Evolutionary conservation across 2,797 vertebrate species (phyloP).

Genomic region (Lophius americanus): DNA sequence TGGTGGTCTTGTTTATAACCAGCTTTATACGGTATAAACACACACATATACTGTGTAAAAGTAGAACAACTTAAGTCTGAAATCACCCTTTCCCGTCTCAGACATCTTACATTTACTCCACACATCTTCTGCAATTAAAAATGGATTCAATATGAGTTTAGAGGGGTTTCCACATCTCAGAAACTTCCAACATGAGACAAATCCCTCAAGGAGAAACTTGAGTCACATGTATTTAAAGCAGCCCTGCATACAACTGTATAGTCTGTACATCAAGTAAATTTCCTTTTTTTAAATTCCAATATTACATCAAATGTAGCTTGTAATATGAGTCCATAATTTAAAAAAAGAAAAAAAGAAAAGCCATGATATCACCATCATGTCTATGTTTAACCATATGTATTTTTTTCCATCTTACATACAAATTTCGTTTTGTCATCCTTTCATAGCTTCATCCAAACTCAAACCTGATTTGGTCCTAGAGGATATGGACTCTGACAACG

Average conservation of each 20-base stretch:
- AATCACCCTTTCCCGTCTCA: not conserved
- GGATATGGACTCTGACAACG: constrained; percentile 70
- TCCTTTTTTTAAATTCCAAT: not conserved
- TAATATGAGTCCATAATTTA: not conserved
- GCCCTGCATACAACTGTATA: not conserved
- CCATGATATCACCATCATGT: not conserved
- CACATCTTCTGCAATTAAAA: not conserved
- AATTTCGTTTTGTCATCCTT: constrained; percentile 14
- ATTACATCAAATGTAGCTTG: not conserved
- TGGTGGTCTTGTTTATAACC: constrained; percentile 30
- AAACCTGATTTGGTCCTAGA: constrained; percentile 78
- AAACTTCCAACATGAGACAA: not conserved
- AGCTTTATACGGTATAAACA: not conserved
- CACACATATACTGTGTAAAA: too few species aligned
- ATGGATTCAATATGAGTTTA: not conserved
- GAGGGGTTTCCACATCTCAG: too few species aligned
- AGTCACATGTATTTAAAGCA: not conserved
- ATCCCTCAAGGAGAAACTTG: not conserved
- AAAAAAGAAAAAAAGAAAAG: too few species aligned
- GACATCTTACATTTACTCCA: not conserved
- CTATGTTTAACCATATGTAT: not conserved
- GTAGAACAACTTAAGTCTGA: not conserved
- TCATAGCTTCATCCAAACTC: constrained; percentile 58
- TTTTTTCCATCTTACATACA: not conserved
- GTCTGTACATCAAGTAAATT: not conserved